phyloP scores from a whole-genome alignment of 2,888 invertebrate species.

The Phortica okadai region DNA sequence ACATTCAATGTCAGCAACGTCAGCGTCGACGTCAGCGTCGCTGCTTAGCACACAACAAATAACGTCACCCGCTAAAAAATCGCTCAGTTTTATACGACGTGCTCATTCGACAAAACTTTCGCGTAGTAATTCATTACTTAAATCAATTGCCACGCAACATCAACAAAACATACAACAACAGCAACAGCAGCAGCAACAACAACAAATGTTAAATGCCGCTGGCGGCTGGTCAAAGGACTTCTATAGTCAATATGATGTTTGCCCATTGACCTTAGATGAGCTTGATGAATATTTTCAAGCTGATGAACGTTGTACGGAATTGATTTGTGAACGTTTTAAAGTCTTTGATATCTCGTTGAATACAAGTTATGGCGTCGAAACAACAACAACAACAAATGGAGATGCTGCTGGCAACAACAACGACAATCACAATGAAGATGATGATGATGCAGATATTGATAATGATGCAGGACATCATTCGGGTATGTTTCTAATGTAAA shows the following conservation, averaged over 20 bases:
- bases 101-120: slow-evolving; percentile 85
- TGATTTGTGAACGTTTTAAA: slow-evolving; percentile 75
- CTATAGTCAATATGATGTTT: slow-evolving; percentile 73
- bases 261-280: slow-evolving; percentile 72
- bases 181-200: slow-evolving; percentile 25
- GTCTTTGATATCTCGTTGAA: slow-evolving; percentile 66
- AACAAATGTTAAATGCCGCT: slow-evolving; percentile 29
- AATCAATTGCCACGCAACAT: slow-evolving; percentile 78
- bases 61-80: slow-evolving; percentile 78
- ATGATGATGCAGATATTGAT: slow-evolving; percentile 75
- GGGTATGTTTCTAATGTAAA: slow-evolving; percentile 77
- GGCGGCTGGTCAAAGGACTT: slow-evolving; percentile 73
- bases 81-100: slow-evolving; percentile 82
- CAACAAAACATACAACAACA: slow-evolving; percentile 51
- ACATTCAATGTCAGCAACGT: slow-evolving; percentile 32
- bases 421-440: slow-evolving; percentile 58
- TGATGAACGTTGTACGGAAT: slow-evolving; percentile 71
- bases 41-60: slow-evolving; percentile 37
- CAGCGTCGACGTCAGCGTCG: slow-evolving; percentile 36
- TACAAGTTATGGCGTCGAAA: background rate
- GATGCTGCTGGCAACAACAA: slow-evolving; percentile 14
- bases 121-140: slow-evolving; percentile 81
- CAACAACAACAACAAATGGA: slow-evolving; percentile 19
- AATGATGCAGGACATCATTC: slow-evolving; percentile 86
- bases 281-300: slow-evolving; percentile 74